Percentiles rank a stretch among this genome's conserved stretches.
Evolutionary conservation across 53 echinoderm and acorn worm species (phyloP).

Genomic region (Holothuria scabra): DNA sequence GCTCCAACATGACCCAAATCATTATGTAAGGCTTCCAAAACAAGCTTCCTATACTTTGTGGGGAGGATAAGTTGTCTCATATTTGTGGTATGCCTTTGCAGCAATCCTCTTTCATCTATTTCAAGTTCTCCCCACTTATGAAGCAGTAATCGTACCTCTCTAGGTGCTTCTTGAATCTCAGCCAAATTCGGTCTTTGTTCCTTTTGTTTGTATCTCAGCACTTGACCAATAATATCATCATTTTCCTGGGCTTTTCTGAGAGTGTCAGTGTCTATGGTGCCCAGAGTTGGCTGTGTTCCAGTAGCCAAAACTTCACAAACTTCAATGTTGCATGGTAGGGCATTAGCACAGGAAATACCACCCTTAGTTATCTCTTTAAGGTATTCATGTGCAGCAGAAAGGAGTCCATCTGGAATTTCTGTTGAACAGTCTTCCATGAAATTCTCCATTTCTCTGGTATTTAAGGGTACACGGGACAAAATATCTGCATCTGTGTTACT

Average conservation of each 20-base stretch:
- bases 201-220: not conserved
- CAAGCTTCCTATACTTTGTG: conserved; percentile 30
- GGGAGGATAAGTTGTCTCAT: conserved; percentile 53
- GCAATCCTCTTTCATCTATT: conserved; percentile 19
- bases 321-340: not conserved
- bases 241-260: conserved; percentile 22
- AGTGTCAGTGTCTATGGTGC: conserved; percentile 1
- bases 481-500: conserved; percentile 47
- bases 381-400: conserved; percentile 22
- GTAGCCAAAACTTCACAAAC: conserved; percentile 6
- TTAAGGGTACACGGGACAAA: conserved; percentile 29
- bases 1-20: conserved; percentile 69
- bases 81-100: conserved; percentile 40
- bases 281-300: not conserved
- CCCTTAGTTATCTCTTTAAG: not conserved
- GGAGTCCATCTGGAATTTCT: conserved; percentile 14
- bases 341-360: conserved; percentile 21
- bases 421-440: conserved; percentile 46
- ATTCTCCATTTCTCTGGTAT: conserved; percentile 25
- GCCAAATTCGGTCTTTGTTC: not conserved
- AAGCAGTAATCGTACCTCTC: conserved; percentile 17
- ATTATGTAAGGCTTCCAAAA: conserved; percentile 52
- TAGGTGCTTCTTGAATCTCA: not conserved
- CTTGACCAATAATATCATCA: conserved; percentile 37
- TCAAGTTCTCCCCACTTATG: conserved; percentile 55